phyloP scores from a whole-genome alignment of 2,888 invertebrate species.

The Sycophila texana region DNA sequence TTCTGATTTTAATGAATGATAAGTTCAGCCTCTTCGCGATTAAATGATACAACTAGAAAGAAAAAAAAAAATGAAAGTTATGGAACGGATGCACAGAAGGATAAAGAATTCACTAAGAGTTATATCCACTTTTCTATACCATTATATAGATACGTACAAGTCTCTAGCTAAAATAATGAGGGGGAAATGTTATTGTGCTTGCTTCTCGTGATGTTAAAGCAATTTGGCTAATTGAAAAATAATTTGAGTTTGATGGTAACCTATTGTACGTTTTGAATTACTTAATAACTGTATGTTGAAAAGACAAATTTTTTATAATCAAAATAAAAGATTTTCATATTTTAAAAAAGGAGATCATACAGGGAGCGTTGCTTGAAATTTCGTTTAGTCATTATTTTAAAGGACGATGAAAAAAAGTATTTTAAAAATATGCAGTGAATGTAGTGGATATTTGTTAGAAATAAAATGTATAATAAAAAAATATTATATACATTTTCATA shows the following conservation, averaged over 20 bases:
- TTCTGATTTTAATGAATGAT: conserved; percentile 50
- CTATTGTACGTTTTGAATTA: conserved; percentile 16
- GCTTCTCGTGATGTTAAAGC: no score
- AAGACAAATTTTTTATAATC: no score
- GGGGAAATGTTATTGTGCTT: conserved; percentile 17
- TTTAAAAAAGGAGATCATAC: no score
- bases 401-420: no score
- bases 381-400: no score
- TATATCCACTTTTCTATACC: not conserved
- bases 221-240: no score
- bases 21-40: not conserved
- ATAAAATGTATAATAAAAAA: no score
- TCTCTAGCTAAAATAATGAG: not conserved
- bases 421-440: no score
- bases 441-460: no score
- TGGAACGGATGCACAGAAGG: conserved; percentile 37
- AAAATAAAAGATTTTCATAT: no score
- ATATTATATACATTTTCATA: no score
- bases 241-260: not conserved
- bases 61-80: conserved; percentile 49
- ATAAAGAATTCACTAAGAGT: conserved; percentile 40
- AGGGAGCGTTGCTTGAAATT: no score
- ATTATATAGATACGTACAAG: not conserved
- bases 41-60: conserved; percentile 3
- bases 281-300: not conserved